Evolutionary conservation across 2,797 vertebrate genomes (phyloP).

Genomic region (Molothrus ater): DNA sequence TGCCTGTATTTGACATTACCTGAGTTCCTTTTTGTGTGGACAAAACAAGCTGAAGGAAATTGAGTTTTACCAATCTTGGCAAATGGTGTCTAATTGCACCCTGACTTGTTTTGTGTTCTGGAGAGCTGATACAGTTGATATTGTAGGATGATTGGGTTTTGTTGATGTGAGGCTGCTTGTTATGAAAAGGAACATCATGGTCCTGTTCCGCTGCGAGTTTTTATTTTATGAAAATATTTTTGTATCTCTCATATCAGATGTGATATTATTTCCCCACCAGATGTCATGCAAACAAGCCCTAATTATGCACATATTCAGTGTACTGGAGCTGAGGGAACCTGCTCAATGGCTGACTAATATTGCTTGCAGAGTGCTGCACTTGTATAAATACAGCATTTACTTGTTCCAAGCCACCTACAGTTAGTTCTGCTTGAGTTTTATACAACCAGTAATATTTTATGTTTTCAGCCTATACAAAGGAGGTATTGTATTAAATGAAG

Average conservation of each 20-base stretch:
- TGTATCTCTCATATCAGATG: constrained; percentile 7
- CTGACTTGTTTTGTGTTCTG: constrained; percentile 27
- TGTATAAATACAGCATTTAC: constrained; percentile 19
- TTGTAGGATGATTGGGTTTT: neutral
- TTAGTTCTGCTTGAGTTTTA: constrained; percentile 42
- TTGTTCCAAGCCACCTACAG: constrained; percentile 39
- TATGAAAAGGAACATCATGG: neutral
- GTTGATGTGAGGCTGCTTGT: neutral
- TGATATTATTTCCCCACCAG: constrained; percentile 31
- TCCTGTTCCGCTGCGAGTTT: neutral
- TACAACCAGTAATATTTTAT: neutral
- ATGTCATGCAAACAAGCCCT: constrained; percentile 23
- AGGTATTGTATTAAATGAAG: neutral
- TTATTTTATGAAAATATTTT: constrained; percentile 45
- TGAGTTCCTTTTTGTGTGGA: constrained; percentile 35
- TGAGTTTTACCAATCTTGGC: neutral
- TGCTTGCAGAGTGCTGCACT: constrained; percentile 20
- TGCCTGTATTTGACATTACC: neutral
- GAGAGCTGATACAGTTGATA: neutral
- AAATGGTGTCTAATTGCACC: constrained; percentile 41
- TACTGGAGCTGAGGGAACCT: constrained; percentile 16
- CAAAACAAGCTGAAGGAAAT: neutral
- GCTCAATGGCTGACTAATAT: constrained; percentile 39
- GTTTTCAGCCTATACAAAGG: neutral
- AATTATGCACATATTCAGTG: constrained; percentile 28